Conservation (phyloP, 2,113 vertebrate genomes). For the Bagarius yarrelli region DNA sequence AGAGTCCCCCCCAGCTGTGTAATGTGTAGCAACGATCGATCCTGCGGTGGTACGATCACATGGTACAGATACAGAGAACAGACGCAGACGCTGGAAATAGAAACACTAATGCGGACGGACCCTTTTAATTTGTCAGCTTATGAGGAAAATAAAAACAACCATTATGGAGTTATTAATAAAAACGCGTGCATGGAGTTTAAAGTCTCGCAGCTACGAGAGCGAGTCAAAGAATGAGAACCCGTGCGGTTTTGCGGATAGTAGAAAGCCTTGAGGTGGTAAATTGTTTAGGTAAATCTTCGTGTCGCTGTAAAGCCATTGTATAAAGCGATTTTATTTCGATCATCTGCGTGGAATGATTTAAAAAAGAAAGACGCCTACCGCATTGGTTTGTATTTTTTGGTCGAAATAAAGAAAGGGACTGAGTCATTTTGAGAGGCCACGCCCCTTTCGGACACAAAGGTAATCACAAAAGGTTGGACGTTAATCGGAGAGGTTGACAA, state of each 20-base stretch:
- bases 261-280: constrained; percentile 53
- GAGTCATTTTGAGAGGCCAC: background rate
- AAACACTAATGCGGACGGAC: background rate
- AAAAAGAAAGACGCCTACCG: background rate
- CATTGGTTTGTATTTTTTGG: constrained; percentile 16
- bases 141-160: background rate
- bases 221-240: too few relatives aligned
- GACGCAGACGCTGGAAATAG: background rate
- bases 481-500: background rate
- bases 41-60: background rate
- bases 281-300: constrained; percentile 48
- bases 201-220: constrained; percentile 53
- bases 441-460: background rate
- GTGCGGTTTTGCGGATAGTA: constrained; percentile 70
- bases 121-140: background rate
- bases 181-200: background rate
- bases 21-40: too few relatives aligned
- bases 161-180: background rate
- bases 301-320: constrained; percentile 61
- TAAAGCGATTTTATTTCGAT: background rate
- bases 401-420: constrained; percentile 1
- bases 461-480: background rate
- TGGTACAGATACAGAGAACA: background rate
- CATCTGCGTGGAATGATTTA: background rate
- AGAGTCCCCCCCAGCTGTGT: too few relatives aligned